Percentiles rank a stretch among this genome's conserved stretches.
phyloP scores from a whole-genome alignment of 2,797 vertebrate species.

The Platyrinchus mystaceus region DNA sequence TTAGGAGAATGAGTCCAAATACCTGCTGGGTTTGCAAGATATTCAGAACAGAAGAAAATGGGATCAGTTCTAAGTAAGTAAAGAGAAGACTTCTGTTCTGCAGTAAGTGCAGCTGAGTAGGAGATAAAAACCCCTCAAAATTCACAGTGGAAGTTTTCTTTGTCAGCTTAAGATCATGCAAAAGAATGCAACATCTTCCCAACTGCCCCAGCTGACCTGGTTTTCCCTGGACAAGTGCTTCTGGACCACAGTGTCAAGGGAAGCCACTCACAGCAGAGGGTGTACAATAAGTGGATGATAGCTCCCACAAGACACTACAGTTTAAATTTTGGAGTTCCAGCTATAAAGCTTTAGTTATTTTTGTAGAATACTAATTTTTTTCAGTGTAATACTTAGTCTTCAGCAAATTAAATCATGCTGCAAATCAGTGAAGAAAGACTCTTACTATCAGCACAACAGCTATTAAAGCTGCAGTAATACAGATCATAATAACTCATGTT shows the following conservation, averaged over 20 bases:
- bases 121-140: background rate
- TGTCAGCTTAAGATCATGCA: background rate
- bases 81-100: background rate
- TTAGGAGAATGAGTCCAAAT: slow-evolving; percentile 63
- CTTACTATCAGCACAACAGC: background rate
- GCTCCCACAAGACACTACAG: background rate
- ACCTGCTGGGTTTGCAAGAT: slow-evolving; percentile 65
- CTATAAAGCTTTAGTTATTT: background rate
- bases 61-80: slow-evolving; percentile 66
- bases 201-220: background rate
- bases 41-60: slow-evolving; percentile 36
- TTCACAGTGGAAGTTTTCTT: background rate
- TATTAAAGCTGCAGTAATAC: background rate
- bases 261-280: background rate
- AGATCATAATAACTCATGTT: background rate
- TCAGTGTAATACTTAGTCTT: background rate
- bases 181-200: background rate
- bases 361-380: background rate
- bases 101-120: background rate
- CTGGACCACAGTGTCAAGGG: background rate
- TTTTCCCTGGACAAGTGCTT: background rate
- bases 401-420: background rate
- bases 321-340: background rate
- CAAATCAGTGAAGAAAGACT: background rate
- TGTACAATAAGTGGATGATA: background rate